Evolutionary conservation across 2,888 invertebrate genomes (phyloP), one percentile per base, ranked within the genome.

Genomic region (Hoplodrina blanda): DNA sequence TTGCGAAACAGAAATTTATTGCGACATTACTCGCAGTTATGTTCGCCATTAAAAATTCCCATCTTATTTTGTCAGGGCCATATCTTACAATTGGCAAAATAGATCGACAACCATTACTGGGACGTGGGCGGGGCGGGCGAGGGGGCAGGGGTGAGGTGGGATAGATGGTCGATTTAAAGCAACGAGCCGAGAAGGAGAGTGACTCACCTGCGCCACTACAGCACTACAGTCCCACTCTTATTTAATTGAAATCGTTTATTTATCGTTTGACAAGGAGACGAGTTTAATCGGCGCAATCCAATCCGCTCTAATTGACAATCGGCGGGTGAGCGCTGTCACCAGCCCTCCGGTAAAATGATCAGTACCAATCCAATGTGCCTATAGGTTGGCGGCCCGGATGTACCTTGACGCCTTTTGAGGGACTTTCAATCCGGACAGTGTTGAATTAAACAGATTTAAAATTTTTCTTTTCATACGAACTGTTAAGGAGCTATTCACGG

Each of bases 61-160:
- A 84, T 91, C 90, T 91, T 90, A 87, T 91, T 91, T 88, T 88
- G 90, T 89, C 89, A 87, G 85, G 74, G 87, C 85, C 82, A 88
- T 91, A 90, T 88, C 89, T 90, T 88, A 87, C 89, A 88, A 90
- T 91, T 87, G 91, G 86, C 80, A 74, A 89, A 92, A 91, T 86
- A 90, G 87, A 91, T 91, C 85, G 90, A 77, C 72, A 73, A 82
- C 87, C 89, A 90, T 91, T 91, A 90, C 77, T 57, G 69, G 73
- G 73, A 67, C 56, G 66, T 30, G 50, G 62, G 80, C 41, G 78
- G 72, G 63, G 73, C 54, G 7, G 57, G 25, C 6, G 50, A 30
- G 53, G 62, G 59, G 61, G 49, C 49, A 41, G 54, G 25, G 20
- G 65, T 37, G 49, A 59, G 67, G 73, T 33, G 52, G 64, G 71